Evolutionary conservation across 2,113 vertebrate species (phyloP).

Genomic region (Rostratula benghalensis): DNA sequence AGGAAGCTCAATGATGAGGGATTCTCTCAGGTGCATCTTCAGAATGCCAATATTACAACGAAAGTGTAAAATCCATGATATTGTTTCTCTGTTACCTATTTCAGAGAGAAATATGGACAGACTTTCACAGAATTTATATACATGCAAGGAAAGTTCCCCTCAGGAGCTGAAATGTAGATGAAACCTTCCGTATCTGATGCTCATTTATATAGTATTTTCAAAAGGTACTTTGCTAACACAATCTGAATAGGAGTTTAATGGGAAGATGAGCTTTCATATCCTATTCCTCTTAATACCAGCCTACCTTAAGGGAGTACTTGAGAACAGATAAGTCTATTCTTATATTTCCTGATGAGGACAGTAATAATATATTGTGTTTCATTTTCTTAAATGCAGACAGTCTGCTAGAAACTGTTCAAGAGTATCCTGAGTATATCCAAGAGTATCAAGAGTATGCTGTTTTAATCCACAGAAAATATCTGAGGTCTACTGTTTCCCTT

Average conservation of each 20-base stretch:
- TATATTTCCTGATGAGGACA: not conserved
- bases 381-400: not conserved
- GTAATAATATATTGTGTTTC: not conserved
- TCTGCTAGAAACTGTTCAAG: not conserved
- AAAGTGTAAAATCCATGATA: not conserved
- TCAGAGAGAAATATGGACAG: not conserved
- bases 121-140: not conserved
- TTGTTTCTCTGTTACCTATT: not conserved
- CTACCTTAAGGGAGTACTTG: not conserved
- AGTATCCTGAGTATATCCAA: too few relatives aligned
- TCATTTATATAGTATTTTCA: not conserved
- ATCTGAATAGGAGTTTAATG: not conserved
- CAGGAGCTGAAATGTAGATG: not conserved
- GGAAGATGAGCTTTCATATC: not conserved
- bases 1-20: not conserved
- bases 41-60: not conserved
- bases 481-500: not conserved
- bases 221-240: not conserved
- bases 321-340: not conserved
- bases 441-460: not conserved
- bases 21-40: not conserved
- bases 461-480: not conserved
- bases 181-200: not conserved
- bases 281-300: not conserved
- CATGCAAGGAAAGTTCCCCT: not conserved